These are phyloP conservation scores for Hirtodrosophila histrioides DNA, from an alignment of 2,888 invertebrate genomes.

Conservation along the genomic window DNA sequence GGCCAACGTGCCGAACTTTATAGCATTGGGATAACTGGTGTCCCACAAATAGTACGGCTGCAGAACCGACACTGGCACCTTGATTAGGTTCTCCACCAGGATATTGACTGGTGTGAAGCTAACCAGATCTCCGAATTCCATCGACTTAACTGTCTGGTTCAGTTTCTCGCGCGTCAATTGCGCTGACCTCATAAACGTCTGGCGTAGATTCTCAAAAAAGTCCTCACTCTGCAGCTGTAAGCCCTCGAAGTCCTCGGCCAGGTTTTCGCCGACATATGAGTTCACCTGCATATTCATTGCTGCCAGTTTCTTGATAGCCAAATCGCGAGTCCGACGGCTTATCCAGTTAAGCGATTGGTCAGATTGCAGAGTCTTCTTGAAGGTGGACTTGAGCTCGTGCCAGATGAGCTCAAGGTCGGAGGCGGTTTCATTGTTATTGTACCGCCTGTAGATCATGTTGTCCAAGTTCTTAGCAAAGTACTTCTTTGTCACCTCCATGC, in stretches of 20 bases:
- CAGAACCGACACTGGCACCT: constrained; percentile 76
- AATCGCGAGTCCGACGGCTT: constrained; percentile 45
- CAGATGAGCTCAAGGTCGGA: constrained; percentile 75
- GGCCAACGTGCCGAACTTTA: constrained; percentile 78
- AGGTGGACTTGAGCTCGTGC: constrained; percentile 73
- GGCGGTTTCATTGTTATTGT: constrained; percentile 65
- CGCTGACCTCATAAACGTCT: constrained; percentile 8
- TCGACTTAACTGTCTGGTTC: constrained; percentile 59
- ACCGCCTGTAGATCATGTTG: constrained; percentile 77
- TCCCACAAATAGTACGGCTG: constrained; percentile 79
- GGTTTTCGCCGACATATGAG: constrained; percentile 62
- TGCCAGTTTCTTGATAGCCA: constrained; percentile 69
- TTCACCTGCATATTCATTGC: constrained; percentile 74
- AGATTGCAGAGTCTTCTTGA: constrained; percentile 58
- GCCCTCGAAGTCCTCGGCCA: constrained; percentile 68
- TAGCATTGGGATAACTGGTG: constrained; percentile 71
- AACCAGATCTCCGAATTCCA: constrained; percentile 52
- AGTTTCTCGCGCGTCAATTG: constrained; percentile 37
- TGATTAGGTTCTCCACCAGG: constrained; percentile 74
- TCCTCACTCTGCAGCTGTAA: constrained; percentile 58
- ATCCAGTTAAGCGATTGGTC: constrained; percentile 68
- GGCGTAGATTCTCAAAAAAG: constrained; percentile 65
- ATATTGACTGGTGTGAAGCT: constrained; percentile 77
- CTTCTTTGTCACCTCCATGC: constrained; percentile 62
- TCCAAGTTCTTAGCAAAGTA: constrained; percentile 80